Evolutionary conservation across 2,797 vertebrate species (phyloP).

Genomic region (Caiman crocodilus): DNA sequence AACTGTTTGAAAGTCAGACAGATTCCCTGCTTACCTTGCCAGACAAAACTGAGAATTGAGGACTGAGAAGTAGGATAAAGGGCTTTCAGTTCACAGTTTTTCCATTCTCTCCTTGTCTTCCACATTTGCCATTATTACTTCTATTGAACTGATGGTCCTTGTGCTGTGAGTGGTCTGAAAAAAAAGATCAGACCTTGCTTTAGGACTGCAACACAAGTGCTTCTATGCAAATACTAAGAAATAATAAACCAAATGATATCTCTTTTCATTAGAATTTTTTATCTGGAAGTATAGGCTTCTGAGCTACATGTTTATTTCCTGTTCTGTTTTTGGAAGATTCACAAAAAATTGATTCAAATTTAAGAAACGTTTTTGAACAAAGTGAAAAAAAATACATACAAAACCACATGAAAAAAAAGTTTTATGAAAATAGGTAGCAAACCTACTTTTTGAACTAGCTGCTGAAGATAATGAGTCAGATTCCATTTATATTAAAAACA

Average conservation of each 20-base stretch:
- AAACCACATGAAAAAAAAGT: background rate
- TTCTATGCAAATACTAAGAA: background rate
- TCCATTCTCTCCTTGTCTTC: slow-evolving; percentile 43
- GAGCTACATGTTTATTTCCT: background rate
- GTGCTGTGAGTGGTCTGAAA: slow-evolving; percentile 4
- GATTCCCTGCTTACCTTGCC: slow-evolving; percentile 68
- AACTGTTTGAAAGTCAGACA: slow-evolving; percentile 68
- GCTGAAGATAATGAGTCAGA: slow-evolving; percentile 38
- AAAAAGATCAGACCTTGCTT: background rate
- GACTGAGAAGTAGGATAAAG: slow-evolving; percentile 61
- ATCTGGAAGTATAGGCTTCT: background rate
- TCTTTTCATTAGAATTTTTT: slow-evolving; percentile 14
- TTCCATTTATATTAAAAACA: slow-evolving; percentile 19
- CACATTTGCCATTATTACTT: slow-evolving; percentile 58
- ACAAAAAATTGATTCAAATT: background rate
- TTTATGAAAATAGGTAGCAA: slow-evolving; percentile 17
- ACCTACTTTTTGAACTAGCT: slow-evolving; percentile 16
- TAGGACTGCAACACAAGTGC: background rate
- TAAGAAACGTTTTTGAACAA: slow-evolving; percentile 5
- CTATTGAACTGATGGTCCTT: slow-evolving; percentile 30
- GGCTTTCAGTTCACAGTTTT: slow-evolving; percentile 66
- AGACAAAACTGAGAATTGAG: slow-evolving; percentile 68
- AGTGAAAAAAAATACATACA: background rate
- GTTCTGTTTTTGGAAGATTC: background rate
- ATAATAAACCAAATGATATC: background rate